Evolutionary conservation across 2,888 invertebrate genomes (phyloP), one percentile per base, ranked within the genome.

Genomic region (Nomada goodeniana): DNA sequence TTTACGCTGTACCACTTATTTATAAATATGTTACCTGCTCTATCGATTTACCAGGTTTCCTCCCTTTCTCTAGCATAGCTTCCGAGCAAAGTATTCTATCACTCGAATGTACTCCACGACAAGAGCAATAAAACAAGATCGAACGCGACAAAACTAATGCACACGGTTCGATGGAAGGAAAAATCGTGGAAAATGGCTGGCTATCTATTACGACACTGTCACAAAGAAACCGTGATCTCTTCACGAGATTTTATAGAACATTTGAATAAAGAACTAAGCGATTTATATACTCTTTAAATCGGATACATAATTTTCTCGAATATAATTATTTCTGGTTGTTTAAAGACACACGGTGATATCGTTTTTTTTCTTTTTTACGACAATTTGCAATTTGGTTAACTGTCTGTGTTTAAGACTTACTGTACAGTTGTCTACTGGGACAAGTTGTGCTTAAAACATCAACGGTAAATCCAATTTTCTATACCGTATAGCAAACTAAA

Each of bases 11-110:
- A 11, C 3, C 52, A 50, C 52, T 74, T 79, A 74, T 79, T 81
- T 81, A 81, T 80, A 81, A 81, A 81, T 78, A 78, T 29, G 60
- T 80, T 67, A 65, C 60, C 53, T 36, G 80, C 74, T 80, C 20
- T 69, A 81, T 81, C 81, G 81, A 81, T 81, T 74, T 74, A 69
- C 61, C 61, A 15, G 77, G 47, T 61, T 63, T 42, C 29, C 44
- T 53, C 36, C 59, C 42, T 23, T 57, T 63, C 61, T 4, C 67
- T 44, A 36, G 29, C 23, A 29, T 42, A 42, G 80, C 79, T 71
- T 50, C 68, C 61, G 61, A 20, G 68, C 26, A 68, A 36, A 63
- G 11, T 36, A 47, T 59, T 73, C 53, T 42, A 42, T 68, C 42
- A 53, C 13, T n/a, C n/a, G 23, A 47, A 44, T 55, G 13, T 57